Evolutionary conservation across 2,113 vertebrate genomes (phyloP), one percentile per base, ranked within the genome.

Genomic region (Protomyctophum bolini): DNA sequence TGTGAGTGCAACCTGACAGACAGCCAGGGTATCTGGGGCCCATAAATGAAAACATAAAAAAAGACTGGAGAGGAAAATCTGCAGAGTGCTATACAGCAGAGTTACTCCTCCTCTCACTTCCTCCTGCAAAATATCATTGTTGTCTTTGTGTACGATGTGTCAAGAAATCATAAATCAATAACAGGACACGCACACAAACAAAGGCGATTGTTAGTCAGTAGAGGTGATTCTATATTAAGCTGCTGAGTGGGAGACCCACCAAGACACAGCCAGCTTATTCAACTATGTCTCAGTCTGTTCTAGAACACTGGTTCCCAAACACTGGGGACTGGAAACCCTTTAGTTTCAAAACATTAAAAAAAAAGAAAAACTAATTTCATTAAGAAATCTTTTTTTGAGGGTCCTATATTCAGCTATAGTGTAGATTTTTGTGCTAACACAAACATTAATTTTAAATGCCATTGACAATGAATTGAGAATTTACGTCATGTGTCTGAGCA

Each of bases 221-320:
- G 48, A 58, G 68, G 57, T 63, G 79, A 77, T 77, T 75, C 79
- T 72, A 66, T 77, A 68, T 73, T 69, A 72, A 70, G 33, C 68
- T 46, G 66, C 61, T 50, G 67, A 80, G 86, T 89, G 74, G 83
- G 84, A 76, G 85, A 75, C 78, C 68, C 76, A 77, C 78, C 77
- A 75, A 82, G 75, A 80, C 82, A 76, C 51, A 76, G 66, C 7
- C 8, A 2, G 55, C 65, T 73, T 63, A 59, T 55, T 50, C 65
- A 58, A 41, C 28, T 28, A 48, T 41, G 3, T 41, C 33, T 41
- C 33, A 3, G 33, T 41, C 33, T 41, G 33, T 41, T 41, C 33
- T 41, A 41, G 33, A 41, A 41, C 21, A 21, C 21, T 21, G 21
- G 21, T 21, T 21, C 21, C 21, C 21, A 21, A 21, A 21, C 21